A percentile compares a stretch with the other conserved stretches of the same genome.
Evolutionary conservation across 2,797 vertebrate genomes (phyloP).

Genomic region (Rhincodon typus): DNA sequence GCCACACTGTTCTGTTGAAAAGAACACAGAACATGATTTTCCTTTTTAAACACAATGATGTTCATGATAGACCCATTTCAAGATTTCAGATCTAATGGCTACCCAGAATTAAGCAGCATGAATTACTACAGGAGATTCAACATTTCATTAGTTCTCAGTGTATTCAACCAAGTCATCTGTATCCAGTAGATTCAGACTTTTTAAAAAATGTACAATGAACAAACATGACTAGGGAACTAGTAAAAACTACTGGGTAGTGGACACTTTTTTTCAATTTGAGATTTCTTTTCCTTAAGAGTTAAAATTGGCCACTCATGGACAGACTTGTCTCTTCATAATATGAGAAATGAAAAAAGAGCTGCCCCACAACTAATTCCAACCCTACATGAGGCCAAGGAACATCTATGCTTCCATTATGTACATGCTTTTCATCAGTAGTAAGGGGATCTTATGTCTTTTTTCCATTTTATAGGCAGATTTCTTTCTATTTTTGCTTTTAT

Average conservation of each 20-base stretch:
- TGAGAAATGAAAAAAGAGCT: not conserved
- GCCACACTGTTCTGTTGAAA: not conserved
- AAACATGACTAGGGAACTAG: not conserved
- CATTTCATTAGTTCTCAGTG: not conserved
- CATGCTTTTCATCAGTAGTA: not conserved
- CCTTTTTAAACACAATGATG: not conserved
- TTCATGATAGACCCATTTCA: not conserved
- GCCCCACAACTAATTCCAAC: not conserved
- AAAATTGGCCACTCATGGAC: not conserved
- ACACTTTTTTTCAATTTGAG: not conserved
- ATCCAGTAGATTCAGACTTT: not conserved
- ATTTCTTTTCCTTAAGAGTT: not conserved
- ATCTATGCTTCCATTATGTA: not conserved
- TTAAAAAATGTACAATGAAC: not conserved
- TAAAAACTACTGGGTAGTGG: not conserved
- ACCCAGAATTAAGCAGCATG: not conserved
- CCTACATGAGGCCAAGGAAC: not conserved
- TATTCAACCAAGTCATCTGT: no score
- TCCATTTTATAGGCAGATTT: not conserved
- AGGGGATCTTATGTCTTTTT: not conserved
- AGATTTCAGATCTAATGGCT: not conserved
- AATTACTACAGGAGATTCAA: not conserved
- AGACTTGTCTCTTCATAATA: not conserved
- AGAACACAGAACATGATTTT: no score
- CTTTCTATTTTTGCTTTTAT: not conserved